Conservation (phyloP, 2,888 invertebrate species). For the Philonicus albiceps region DNA sequence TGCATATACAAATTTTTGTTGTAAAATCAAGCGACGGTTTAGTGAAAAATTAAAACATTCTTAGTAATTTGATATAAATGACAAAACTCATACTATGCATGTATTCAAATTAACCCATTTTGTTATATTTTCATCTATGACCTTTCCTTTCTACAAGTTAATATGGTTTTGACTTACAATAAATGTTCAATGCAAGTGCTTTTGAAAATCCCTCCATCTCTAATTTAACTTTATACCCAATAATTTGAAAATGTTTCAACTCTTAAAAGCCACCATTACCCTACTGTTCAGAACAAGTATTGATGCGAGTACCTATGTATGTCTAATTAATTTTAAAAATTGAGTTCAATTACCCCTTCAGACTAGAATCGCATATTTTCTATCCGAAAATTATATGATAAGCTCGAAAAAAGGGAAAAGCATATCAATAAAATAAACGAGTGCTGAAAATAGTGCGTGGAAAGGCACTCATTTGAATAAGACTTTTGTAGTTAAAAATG, state of each 20-base stretch:
- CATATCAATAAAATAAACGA: slow-evolving; percentile 26
- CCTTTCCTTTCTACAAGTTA: too few relatives aligned
- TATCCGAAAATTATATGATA: neutral
- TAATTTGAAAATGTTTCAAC: neutral
- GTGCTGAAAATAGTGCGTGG: neutral
- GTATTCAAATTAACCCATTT: too few relatives aligned
- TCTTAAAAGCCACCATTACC: neutral
- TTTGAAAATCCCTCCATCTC: too few relatives aligned
- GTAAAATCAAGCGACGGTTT: too few relatives aligned
- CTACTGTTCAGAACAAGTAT: neutral
- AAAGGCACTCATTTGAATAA: neutral
- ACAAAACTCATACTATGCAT: too few relatives aligned
- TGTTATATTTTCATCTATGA: too few relatives aligned
- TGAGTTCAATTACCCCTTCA: neutral
- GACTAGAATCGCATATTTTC: neutral
- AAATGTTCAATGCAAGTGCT: too few relatives aligned
- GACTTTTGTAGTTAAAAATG: slow-evolving; percentile 5
- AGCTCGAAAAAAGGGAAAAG: neutral
- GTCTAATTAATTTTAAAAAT: neutral
- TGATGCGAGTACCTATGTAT: neutral
- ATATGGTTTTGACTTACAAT: too few relatives aligned
- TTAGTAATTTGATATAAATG: too few relatives aligned
- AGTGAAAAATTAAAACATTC: too few relatives aligned
- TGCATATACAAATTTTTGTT: too few relatives aligned
- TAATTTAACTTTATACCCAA: too few relatives aligned